Conservation (phyloP, 2,113 vertebrate genomes). For the Alaudala cheleensis region DNA sequence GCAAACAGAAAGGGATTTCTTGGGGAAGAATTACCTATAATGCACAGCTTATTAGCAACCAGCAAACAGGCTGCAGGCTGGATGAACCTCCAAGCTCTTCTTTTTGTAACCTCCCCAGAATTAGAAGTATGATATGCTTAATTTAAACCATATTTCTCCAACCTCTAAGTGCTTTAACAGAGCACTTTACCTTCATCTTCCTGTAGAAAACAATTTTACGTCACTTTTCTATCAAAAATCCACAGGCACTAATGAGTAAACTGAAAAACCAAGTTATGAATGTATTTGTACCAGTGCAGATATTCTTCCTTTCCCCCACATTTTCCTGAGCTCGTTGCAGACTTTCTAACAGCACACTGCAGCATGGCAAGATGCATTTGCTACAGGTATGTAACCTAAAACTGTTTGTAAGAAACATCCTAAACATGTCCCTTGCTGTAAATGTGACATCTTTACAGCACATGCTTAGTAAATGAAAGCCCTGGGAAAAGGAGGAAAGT, state of each 20-base stretch:
- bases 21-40: background rate
- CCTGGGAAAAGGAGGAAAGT: slow-evolving; percentile 54
- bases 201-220: background rate
- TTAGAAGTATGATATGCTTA: slow-evolving; percentile 50
- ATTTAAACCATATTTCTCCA: slow-evolving; percentile 64
- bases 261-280: background rate
- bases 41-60: background rate
- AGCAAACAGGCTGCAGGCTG: background rate
- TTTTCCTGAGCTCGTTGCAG: background rate
- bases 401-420: slow-evolving; percentile 72
- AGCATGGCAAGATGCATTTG: background rate
- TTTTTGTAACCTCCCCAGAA: slow-evolving; percentile 39
- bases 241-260: background rate
- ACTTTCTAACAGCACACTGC: background rate
- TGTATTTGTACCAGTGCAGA: background rate
- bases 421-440: slow-evolving; percentile 71
- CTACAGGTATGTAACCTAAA: slow-evolving; percentile 65
- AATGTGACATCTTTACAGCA: slow-evolving; percentile 85
- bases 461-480: slow-evolving; percentile 73
- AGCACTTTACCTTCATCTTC: background rate
- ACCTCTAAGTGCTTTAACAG: slow-evolving; percentile 12
- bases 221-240: slow-evolving; percentile 2
- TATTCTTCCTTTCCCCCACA: background rate
- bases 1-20: background rate
- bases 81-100: slow-evolving; percentile 30